Evolutionary conservation across 2,797 vertebrate species (phyloP).

Genomic region (Mormyrops attenuatus): DNA sequence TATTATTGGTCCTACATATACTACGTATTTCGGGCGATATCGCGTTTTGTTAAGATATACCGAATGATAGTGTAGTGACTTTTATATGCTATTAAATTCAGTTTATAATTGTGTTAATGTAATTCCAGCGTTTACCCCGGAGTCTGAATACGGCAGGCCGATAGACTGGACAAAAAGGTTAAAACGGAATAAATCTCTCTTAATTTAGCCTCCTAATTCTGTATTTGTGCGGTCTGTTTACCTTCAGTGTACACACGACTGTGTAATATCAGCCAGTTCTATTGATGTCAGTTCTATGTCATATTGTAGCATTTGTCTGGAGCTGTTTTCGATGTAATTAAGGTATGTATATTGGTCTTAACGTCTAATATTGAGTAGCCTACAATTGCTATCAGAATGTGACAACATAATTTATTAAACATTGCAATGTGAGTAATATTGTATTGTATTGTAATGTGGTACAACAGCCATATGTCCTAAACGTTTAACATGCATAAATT

Average conservation of each 20-base stretch:
- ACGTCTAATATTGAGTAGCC: neutral
- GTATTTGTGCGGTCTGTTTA: neutral
- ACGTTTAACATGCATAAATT: neutral
- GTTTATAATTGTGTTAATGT: neutral
- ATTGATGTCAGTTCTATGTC: neutral
- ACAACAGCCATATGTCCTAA: neutral
- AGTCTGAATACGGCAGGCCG: neutral
- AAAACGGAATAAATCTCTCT: neutral
- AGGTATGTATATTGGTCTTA: neutral
- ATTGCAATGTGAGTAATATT: neutral
- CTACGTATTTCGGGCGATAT: neutral
- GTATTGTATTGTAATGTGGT: neutral
- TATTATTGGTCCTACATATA: neutral
- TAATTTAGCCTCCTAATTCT: neutral
- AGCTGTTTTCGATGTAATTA: neutral
- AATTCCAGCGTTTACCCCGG: neutral
- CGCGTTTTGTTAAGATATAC: neutral
- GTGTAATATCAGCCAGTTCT: neutral
- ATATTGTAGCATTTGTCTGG: neutral
- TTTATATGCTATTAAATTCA: neutral
- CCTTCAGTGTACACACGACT: neutral
- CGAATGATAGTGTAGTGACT: neutral
- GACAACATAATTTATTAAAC: neutral
- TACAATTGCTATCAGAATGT: neutral
- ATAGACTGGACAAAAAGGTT: neutral